Evolutionary conservation across 1,140 invertebrate genomes (phyloP).

Genomic region (Magallana ariakensis): DNA sequence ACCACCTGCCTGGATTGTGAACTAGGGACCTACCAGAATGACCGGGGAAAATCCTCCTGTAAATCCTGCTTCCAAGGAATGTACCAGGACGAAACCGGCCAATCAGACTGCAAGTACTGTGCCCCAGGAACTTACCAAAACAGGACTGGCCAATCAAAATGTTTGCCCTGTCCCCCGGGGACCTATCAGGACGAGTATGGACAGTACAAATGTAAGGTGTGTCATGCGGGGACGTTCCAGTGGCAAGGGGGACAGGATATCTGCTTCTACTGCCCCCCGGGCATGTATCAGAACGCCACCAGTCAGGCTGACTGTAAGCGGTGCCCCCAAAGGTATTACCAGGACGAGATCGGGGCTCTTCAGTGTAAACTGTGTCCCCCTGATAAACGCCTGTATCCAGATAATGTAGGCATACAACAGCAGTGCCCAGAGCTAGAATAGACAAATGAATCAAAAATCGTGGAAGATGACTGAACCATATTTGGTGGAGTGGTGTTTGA

Average conservation of each 20-base stretch:
- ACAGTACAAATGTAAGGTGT: conserved; percentile 8
- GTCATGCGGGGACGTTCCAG: conserved; percentile 44
- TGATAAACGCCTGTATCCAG: neutral
- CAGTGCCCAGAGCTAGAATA: conserved; percentile 15
- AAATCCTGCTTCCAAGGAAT: conserved; percentile 39
- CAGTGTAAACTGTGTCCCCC: conserved; percentile 30
- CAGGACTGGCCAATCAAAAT: conserved; percentile 44
- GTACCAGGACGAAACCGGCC: conserved; percentile 45
- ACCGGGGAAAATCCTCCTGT: conserved; percentile 6
- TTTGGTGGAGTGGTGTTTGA: neutral
- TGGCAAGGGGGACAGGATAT: conserved; percentile 40
- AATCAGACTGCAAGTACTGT: conserved; percentile 46
- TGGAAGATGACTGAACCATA: neutral
- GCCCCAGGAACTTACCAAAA: conserved; percentile 45
- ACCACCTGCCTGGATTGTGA: conserved; percentile 20
- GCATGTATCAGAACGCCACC: conserved; percentile 36
- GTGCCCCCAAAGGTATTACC: neutral
- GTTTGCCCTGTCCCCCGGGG: conserved; percentile 43
- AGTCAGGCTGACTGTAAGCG: conserved; percentile 23
- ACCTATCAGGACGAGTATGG: conserved; percentile 21
- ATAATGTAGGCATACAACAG: neutral
- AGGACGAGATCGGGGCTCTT: neutral
- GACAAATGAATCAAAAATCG: neutral
- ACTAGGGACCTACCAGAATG: conserved; percentile 41
- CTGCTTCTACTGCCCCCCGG: conserved; percentile 41